phyloP scores from a whole-genome alignment of 1,140 invertebrate species.

The Drosophila varians region DNA sequence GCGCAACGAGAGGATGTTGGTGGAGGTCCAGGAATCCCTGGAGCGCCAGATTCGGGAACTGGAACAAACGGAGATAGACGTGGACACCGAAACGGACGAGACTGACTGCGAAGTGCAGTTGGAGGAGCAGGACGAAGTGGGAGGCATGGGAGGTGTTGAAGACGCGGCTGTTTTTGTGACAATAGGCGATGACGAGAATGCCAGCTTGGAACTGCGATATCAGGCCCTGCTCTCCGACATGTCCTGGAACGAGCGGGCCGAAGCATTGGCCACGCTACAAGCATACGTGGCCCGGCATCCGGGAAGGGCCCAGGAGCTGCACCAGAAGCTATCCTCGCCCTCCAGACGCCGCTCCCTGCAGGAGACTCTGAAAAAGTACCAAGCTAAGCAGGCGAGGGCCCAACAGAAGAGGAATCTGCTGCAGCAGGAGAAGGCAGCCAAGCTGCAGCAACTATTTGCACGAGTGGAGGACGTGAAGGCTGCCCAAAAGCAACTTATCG shows the following conservation, averaged over 20 bases:
- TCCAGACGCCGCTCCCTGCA: slow-evolving; percentile 92
- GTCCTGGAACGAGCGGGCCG: slow-evolving; percentile 91
- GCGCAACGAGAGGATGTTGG: slow-evolving; percentile 87
- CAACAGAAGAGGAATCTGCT: slow-evolving; percentile 91
- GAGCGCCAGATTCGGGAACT: slow-evolving; percentile 91
- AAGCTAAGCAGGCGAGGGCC: slow-evolving; percentile 94
- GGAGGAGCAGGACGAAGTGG: slow-evolving; percentile 60
- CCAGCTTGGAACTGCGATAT: slow-evolving; percentile 86
- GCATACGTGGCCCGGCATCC: slow-evolving; percentile 92
- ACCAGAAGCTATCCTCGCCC: slow-evolving; percentile 96
- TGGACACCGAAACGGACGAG: slow-evolving; percentile 92
- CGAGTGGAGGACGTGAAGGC: slow-evolving; percentile 96
- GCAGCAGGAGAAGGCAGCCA: slow-evolving; percentile 92
- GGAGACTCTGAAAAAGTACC: slow-evolving; percentile 91
- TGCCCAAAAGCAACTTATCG: slow-evolving; percentile 93
- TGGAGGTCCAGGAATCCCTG: slow-evolving; percentile 91
- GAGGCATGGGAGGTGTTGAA: slow-evolving; percentile 31
- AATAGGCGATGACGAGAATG: slow-evolving; percentile 74
- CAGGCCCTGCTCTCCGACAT: slow-evolving; percentile 90
- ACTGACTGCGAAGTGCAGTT: slow-evolving; percentile 85
- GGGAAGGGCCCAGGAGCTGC: slow-evolving; percentile 94
- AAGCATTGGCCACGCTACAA: slow-evolving; percentile 90
- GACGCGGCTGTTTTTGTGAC: slow-evolving; percentile 69
- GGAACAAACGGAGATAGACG: slow-evolving; percentile 91
- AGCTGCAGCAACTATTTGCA: slow-evolving; percentile 92